Conservation (phyloP, 92 coral and sea anemone species). For the Phenganax subtilis region DNA sequence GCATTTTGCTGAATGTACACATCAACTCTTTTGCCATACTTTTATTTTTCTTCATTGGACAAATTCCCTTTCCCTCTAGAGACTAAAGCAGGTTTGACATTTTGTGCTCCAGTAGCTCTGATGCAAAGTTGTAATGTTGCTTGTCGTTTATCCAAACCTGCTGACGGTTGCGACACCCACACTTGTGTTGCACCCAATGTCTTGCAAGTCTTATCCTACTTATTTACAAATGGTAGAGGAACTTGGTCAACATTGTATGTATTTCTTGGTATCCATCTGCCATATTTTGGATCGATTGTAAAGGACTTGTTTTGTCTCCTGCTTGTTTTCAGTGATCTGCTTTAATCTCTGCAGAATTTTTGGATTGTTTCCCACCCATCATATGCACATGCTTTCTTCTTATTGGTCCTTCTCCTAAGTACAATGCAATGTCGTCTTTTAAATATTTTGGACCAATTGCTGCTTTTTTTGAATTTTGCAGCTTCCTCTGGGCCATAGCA, state of each 20-base stretch:
- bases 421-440: conserved; percentile 40
- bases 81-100: conserved; percentile 27
- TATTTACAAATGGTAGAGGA: conserved; percentile 47
- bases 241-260: conserved; percentile 46
- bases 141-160: conserved; percentile 50
- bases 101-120: conserved; percentile 36
- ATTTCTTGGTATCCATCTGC: conserved; percentile 46
- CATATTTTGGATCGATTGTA: conserved; percentile 43
- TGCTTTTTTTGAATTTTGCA: conserved; percentile 33
- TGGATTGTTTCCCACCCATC: conserved; percentile 45
- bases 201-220: conserved; percentile 49
- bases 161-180: conserved; percentile 60
- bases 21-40: no score
- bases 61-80: no score
- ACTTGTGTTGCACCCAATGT: conserved; percentile 48
- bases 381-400: conserved; percentile 44
- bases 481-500: conserved; percentile 47
- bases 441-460: conserved; percentile 45
- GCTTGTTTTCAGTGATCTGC: conserved; percentile 40
- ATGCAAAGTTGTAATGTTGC: conserved; percentile 46
- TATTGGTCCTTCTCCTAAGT: conserved; percentile 33
- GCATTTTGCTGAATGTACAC: no score
- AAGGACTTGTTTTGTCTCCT: conserved; percentile 35
- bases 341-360: conserved; percentile 38
- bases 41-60: no score